Percentiles rank a stretch among this genome's conserved stretches.
Evolutionary conservation across 2,888 invertebrate genomes (phyloP).

Genomic region (Chrysolina americana): DNA sequence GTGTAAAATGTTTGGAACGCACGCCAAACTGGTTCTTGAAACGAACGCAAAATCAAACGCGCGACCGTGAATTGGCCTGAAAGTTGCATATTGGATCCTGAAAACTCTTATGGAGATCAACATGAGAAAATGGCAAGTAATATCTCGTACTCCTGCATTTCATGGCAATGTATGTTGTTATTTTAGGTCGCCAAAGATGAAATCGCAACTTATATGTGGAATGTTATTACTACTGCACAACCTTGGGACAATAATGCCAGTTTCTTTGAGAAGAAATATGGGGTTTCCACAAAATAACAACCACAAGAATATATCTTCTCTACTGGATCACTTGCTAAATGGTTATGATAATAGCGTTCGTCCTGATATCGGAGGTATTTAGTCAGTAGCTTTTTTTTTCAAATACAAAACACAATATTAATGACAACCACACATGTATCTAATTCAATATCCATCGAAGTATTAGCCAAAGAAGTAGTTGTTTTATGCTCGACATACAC

Average conservation of each 20-base stretch:
- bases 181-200: neutral
- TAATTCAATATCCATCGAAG: too few relatives aligned
- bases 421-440: too few relatives aligned
- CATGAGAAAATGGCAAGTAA: too few relatives aligned
- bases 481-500: too few relatives aligned
- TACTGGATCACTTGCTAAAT: constrained; percentile 81
- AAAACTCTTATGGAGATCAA: too few relatives aligned
- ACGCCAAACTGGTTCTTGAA: too few relatives aligned
- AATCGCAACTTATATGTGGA: neutral
- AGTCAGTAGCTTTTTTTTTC: neutral
- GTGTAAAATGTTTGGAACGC: too few relatives aligned
- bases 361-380: constrained; percentile 83
- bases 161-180: neutral
- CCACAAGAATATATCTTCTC: constrained; percentile 81
- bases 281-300: constrained; percentile 74
- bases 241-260: constrained; percentile 31
- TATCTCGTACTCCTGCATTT: neutral
- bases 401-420: too few relatives aligned
- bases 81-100: too few relatives aligned
- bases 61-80: too few relatives aligned
- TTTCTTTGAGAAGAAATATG: constrained; percentile 48
- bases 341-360: constrained; percentile 87
- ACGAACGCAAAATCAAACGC: too few relatives aligned
- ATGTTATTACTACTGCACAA: constrained; percentile 40
- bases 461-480: too few relatives aligned